phyloP scores from a whole-genome alignment of 2,888 invertebrate genomes.

The Athetis lepigone region DNA sequence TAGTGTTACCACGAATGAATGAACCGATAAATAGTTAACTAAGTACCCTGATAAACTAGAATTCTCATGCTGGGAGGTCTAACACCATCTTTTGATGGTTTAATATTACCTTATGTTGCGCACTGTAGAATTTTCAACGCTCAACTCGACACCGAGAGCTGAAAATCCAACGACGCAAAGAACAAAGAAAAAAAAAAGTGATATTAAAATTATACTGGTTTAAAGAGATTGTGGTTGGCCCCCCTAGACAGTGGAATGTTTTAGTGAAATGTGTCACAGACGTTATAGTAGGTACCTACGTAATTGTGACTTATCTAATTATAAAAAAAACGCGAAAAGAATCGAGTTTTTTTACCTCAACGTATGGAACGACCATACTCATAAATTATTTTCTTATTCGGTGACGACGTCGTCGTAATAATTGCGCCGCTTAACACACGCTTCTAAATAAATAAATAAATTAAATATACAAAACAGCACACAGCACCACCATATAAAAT shows the following conservation, averaged over 20 bases:
- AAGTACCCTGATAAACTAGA: not conserved
- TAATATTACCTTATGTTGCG: not conserved
- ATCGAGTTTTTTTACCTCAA: no score
- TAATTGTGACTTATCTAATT: no score
- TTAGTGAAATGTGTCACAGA: not conserved
- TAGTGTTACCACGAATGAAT: slow-evolving; percentile 6
- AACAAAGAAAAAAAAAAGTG: no score
- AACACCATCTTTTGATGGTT: not conserved
- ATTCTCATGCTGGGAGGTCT: not conserved
- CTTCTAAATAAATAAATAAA: slow-evolving; percentile 4
- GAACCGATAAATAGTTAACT: slow-evolving; percentile 7
- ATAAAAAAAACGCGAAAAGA: no score
- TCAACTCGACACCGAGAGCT: not conserved
- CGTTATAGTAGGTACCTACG: no score
- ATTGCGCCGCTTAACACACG: no score
- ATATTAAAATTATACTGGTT: no score
- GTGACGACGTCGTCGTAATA: no score
- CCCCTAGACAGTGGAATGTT: not conserved
- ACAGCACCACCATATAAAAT: slow-evolving; percentile 31
- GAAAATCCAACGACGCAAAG: not conserved
- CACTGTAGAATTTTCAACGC: not conserved
- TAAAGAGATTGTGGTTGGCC: no score
- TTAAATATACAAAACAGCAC: slow-evolving; percentile 20
- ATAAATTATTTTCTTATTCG: no score
- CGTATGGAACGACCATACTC: no score